A percentile compares a stretch with the other conserved stretches of the same genome.
Evolutionary conservation across 2,797 vertebrate species (phyloP).

Genomic region (Hylomyscus alleni): DNA sequence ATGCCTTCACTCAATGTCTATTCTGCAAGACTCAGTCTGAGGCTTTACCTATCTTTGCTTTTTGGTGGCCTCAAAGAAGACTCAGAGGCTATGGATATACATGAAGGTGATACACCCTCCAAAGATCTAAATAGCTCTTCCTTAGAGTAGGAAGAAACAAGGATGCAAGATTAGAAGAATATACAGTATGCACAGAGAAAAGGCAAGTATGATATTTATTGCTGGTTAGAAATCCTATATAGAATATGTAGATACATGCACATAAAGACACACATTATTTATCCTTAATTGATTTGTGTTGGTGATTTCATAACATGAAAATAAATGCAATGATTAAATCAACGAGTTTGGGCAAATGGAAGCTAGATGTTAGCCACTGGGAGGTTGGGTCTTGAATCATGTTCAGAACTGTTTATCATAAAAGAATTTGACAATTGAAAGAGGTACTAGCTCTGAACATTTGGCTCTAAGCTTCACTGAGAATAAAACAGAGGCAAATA

Average conservation of each 20-base stretch:
- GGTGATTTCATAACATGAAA: conserved; percentile 22
- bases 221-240: background rate
- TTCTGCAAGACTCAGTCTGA: background rate
- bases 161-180: background rate
- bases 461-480: background rate
- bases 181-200: background rate
- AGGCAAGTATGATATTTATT: background rate
- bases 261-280: conserved; percentile 12
- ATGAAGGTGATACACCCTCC: background rate
- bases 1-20: background rate
- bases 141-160: background rate
- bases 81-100: background rate
- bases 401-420: background rate
- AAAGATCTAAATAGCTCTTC: background rate
- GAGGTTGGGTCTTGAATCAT: background rate
- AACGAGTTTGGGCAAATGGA: background rate
- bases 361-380: background rate
- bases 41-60: background rate
- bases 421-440: background rate
- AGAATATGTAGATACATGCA: background rate
- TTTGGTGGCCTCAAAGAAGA: background rate
- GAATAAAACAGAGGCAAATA: conserved; percentile 17
- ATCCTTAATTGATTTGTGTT: background rate
- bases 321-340: conserved; percentile 4
- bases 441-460: background rate